Base-by-base conservation (phyloP, 2,888 invertebrate genomes). In the Noctua pronuba region DNA sequence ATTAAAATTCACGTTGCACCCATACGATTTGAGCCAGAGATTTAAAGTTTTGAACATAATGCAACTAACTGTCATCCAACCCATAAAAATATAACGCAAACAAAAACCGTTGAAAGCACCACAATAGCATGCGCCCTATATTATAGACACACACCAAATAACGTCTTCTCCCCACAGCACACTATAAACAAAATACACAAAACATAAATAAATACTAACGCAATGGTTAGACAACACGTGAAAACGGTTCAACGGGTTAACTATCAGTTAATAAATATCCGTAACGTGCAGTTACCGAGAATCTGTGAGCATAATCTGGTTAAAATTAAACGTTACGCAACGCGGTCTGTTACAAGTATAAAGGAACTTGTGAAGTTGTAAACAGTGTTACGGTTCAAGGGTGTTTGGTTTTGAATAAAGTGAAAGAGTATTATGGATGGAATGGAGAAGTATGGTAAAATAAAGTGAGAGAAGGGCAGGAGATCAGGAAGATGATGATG, bases 191-290 rank as follows among this genome's bases (percentile, higher is more conserved):
- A 85, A 82, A 82, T 79, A 74, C 75, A 85, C 77, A 78, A 72
- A 89, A 88, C 85, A 86, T 91, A 93, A 92, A 93, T 91, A 93
- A 91, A 92, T 90, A 92, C 83, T 80, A 84, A 84, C 87, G 85
- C 79, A 88, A 81, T 75, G 76, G 83, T 81, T 79, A 87, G 84
- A 87, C 82, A 86, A 84, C 88, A 91, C 90, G 91, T 91, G 90
- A 84, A 89, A 86, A 89, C 86, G 81, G 90, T 91, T 87, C 86
- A 88, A 80, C 86, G 87, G 90, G 92, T 92, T 93, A 92, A 94
- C 93, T 92, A 89, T 90, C 90, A 83, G 91, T 91, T 92, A 92
- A 91, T 92, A 92, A 92, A 93, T 92, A 92, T 88, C 88, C 81
- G 88, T 85, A 89, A 88, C 87, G 67, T 78, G 76, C 85, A 85